phyloP scores from a whole-genome alignment of 2,888 invertebrate species.

The Beris chalybata region DNA sequence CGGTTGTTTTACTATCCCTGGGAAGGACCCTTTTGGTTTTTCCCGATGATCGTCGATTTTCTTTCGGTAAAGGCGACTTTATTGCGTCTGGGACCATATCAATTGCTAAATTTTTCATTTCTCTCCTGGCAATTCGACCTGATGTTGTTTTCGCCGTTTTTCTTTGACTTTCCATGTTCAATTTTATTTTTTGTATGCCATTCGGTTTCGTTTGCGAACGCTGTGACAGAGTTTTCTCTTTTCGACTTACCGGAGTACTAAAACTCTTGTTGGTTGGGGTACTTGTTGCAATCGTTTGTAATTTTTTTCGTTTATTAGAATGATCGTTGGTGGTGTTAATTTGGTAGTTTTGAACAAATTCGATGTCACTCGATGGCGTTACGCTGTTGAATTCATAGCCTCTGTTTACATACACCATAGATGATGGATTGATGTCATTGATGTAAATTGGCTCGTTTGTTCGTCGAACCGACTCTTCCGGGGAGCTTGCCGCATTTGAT shows the following conservation, averaged over 20 bases:
- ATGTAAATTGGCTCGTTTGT: conserved; percentile 7
- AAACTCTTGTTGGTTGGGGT: neutral
- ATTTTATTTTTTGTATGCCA: neutral
- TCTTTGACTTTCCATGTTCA: neutral
- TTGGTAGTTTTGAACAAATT: conserved; percentile 29
- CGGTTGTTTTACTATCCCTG: neutral
- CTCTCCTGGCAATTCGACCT: no score
- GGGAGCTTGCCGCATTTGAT: conserved; percentile 16
- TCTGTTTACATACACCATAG: conserved; percentile 24
- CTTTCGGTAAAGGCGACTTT: neutral
- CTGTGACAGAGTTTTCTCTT: neutral
- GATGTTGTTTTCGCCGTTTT: neutral
- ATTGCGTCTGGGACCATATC: conserved; percentile 10
- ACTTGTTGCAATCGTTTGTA: neutral
- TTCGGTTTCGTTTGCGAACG: neutral
- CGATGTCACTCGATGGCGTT: conserved; percentile 37
- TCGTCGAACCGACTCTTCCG: conserved; percentile 2
- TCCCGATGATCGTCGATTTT: conserved; percentile 6
- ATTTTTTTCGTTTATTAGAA: neutral
- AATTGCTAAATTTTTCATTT: conserved; percentile 10
- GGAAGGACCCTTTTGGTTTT: conserved; percentile 16
- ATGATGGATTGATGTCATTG: conserved; percentile 16
- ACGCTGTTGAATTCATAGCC: conserved; percentile 32
- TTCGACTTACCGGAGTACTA: neutral
- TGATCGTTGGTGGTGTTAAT: conserved; percentile 1